Conservation (phyloP, 1,140 invertebrate species). For the Telenomus remus region DNA sequence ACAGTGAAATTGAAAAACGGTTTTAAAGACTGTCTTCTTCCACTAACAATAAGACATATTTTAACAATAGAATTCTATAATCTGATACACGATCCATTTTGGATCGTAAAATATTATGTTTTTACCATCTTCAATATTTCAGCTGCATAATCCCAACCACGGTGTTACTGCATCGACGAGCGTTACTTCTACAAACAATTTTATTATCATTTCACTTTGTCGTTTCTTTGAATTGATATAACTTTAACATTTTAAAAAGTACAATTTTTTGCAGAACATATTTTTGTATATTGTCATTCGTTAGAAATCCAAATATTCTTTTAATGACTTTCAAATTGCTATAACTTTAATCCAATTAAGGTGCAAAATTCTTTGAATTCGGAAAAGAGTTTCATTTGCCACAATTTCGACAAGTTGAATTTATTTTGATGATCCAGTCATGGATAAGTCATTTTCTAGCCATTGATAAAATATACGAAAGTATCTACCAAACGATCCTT, state of each 20-base stretch:
- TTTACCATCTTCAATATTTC: slow-evolving; percentile 44
- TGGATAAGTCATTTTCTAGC: too few relatives aligned
- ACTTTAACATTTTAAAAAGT: neutral
- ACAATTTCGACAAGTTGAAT: too few relatives aligned
- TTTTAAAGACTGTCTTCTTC: slow-evolving; percentile 43
- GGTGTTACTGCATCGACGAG: slow-evolving; percentile 37
- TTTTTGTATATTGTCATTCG: too few relatives aligned
- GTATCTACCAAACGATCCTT: too few relatives aligned
- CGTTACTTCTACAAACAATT: slow-evolving; percentile 49
- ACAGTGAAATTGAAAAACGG: slow-evolving; percentile 39
- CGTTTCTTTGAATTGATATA: slow-evolving; percentile 5
- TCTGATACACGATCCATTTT: slow-evolving; percentile 18
- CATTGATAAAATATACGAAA: too few relatives aligned
- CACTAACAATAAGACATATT: slow-evolving; percentile 35
- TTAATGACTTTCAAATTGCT: too few relatives aligned
- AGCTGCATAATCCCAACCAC: slow-evolving; percentile 39
- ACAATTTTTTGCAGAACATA: too few relatives aligned
- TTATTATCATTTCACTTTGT: slow-evolving; percentile 31
- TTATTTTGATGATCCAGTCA: too few relatives aligned
- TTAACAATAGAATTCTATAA: slow-evolving; percentile 18
- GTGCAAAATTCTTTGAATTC: too few relatives aligned
- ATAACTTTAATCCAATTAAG: too few relatives aligned
- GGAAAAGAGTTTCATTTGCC: too few relatives aligned
- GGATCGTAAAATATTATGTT: slow-evolving; percentile 11
- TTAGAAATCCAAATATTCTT: too few relatives aligned